These are phyloP conservation scores for Zeuzera pyrina DNA, from an alignment of 2,888 invertebrate genomes.

Conservation along the genomic window DNA sequence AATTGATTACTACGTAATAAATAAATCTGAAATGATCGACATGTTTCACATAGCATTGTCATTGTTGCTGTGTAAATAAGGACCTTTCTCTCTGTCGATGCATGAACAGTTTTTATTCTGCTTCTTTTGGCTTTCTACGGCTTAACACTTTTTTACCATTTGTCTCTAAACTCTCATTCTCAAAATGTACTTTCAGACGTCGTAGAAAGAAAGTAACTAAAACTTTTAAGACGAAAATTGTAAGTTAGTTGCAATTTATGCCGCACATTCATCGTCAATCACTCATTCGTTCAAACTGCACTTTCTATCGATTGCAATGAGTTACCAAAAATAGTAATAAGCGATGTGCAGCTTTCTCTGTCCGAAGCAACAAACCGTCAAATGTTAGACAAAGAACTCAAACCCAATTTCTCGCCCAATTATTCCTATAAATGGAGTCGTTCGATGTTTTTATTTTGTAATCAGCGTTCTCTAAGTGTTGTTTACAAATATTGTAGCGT, in stretches of 20 bases:
- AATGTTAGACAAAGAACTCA: slow-evolving; percentile 10
- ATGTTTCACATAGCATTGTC: slow-evolving; percentile 9
- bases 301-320: slow-evolving; percentile 29
- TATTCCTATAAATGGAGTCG: slow-evolving; percentile 19
- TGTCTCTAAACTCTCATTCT: too few species aligned
- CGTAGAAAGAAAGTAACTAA: background rate
- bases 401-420: slow-evolving; percentile 24
- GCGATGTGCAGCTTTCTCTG: slow-evolving; percentile 16
- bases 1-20: too few species aligned
- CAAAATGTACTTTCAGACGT: slow-evolving; percentile 1
- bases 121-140: slow-evolving; percentile 19
- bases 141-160: too few species aligned
- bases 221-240: too few species aligned
- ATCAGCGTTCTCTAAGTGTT: background rate
- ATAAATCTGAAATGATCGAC: slow-evolving; percentile 14
- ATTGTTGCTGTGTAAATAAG: slow-evolving; percentile 15
- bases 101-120: slow-evolving; percentile 14
- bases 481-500: background rate
- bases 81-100: slow-evolving; percentile 14
- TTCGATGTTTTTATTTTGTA: slow-evolving; percentile 7
- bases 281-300: slow-evolving; percentile 19
- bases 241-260: background rate
- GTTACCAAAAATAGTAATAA: slow-evolving; percentile 27
- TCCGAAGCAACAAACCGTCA: slow-evolving; percentile 11
- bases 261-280: slow-evolving; percentile 16